Evolutionary conservation across 2,797 vertebrate genomes (phyloP).

Genomic region (Peromyscus attwateri): DNA sequence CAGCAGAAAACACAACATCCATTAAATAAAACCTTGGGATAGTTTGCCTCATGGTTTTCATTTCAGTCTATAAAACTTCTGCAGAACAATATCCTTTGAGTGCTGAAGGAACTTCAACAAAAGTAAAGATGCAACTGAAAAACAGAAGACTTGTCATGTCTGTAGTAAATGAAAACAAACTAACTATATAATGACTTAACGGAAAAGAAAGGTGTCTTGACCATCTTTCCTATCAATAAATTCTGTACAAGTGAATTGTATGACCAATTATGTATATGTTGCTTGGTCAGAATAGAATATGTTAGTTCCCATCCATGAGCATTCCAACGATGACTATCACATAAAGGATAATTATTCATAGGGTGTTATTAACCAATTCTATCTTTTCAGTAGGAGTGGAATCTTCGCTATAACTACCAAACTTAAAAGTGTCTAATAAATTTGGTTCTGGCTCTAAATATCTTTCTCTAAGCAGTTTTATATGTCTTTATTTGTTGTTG

Average conservation of each 20-base stretch:
- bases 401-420: conserved; percentile 37
- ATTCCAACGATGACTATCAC: neutral
- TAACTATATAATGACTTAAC: neutral
- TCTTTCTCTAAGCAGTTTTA: neutral
- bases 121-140: neutral
- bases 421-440: conserved; percentile 62
- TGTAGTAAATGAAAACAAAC: neutral
- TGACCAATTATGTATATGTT: neutral
- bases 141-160: neutral
- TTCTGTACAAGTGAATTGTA: neutral
- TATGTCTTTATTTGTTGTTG: neutral
- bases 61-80: neutral
- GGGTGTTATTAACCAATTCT: conserved; percentile 21
- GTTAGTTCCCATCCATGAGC: neutral
- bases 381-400: conserved; percentile 59
- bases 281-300: conserved; percentile 46
- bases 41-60: neutral
- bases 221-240: neutral
- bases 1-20: neutral
- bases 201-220: neutral
- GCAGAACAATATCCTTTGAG: neutral
- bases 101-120: neutral
- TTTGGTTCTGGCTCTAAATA: conserved; percentile 23
- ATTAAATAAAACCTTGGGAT: neutral
- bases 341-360: conserved; percentile 62